These are phyloP conservation scores for Synanthedon formicaeformis DNA, from an alignment of 2,888 invertebrate genomes.

Conservation along the genomic window DNA sequence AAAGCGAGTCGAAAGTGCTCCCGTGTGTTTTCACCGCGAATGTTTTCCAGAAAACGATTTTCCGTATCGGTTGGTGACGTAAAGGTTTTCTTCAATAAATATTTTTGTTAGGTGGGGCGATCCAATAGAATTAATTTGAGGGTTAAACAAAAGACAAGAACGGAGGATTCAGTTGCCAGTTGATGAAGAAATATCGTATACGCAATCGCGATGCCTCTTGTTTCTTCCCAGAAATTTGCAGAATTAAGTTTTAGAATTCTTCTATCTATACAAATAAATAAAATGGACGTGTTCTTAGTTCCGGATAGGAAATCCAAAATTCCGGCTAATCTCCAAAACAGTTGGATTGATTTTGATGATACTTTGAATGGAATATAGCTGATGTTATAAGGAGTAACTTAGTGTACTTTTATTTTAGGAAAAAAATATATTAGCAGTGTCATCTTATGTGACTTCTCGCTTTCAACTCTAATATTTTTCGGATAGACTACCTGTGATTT, in stretches of 20 bases:
- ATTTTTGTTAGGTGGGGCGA: not conserved
- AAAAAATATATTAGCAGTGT: too few relatives aligned
- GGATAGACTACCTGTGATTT: too few relatives aligned
- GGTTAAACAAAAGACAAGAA: not conserved
- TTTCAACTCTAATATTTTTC: too few relatives aligned
- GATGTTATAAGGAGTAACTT: too few relatives aligned
- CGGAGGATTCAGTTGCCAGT: not conserved
- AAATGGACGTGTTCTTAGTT: not conserved
- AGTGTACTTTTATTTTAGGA: too few relatives aligned
- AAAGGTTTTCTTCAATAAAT: not conserved
- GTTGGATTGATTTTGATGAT: not conserved
- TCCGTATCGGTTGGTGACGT: conserved; percentile 13
- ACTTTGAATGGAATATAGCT: too few relatives aligned
- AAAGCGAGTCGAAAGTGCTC: not conserved
- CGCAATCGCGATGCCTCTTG: not conserved
- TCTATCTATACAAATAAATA: not conserved
- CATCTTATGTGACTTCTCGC: too few relatives aligned
- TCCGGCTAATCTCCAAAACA: too few relatives aligned
- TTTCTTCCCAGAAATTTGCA: not conserved
- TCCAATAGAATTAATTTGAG: not conserved
- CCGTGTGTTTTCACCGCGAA: conserved; percentile 13
- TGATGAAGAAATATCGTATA: not conserved
- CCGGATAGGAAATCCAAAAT: too few relatives aligned
- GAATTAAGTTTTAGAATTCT: not conserved
- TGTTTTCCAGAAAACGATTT: conserved; percentile 27